phyloP scores from a whole-genome alignment of 1,140 invertebrate species.

The Patella vulgata region DNA sequence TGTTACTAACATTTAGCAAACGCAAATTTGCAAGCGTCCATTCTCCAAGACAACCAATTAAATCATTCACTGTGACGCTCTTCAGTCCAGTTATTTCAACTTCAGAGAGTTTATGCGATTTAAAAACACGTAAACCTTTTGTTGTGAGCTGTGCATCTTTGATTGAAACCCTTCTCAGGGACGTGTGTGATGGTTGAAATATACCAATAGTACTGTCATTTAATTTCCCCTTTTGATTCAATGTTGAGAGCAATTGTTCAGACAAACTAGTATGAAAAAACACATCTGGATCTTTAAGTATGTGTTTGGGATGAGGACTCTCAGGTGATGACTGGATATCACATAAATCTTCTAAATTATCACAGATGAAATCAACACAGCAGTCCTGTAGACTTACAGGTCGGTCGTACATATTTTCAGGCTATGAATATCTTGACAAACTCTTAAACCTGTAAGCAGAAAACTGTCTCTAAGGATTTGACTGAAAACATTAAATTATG shows the following conservation, averaged over 20 bases:
- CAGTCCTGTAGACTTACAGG: constrained; percentile 72
- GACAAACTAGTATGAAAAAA: constrained; percentile 77
- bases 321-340: constrained; percentile 55
- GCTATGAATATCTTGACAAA: too few species aligned
- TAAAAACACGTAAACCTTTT: constrained; percentile 75
- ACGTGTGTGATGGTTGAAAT: constrained; percentile 76
- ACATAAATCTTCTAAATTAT: constrained; percentile 75
- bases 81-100: constrained; percentile 75
- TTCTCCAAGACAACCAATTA: constrained; percentile 77
- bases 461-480: too few species aligned
- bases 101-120: constrained; percentile 73
- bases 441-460: too few species aligned
- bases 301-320: constrained; percentile 64
- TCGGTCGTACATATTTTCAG: constrained; percentile 55
- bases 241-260: constrained; percentile 74
- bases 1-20: constrained; percentile 75
- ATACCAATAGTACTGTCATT: constrained; percentile 75
- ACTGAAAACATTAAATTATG: too few species aligned
- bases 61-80: constrained; percentile 73
- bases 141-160: constrained; percentile 70
- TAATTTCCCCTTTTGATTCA: constrained; percentile 75
- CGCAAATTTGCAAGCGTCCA: constrained; percentile 78
- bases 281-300: constrained; percentile 74
- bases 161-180: constrained; percentile 70
- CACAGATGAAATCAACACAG: constrained; percentile 78